Evolutionary conservation across 1,140 invertebrate species (phyloP).

Genomic region (Diabrotica undecimpunctata): DNA sequence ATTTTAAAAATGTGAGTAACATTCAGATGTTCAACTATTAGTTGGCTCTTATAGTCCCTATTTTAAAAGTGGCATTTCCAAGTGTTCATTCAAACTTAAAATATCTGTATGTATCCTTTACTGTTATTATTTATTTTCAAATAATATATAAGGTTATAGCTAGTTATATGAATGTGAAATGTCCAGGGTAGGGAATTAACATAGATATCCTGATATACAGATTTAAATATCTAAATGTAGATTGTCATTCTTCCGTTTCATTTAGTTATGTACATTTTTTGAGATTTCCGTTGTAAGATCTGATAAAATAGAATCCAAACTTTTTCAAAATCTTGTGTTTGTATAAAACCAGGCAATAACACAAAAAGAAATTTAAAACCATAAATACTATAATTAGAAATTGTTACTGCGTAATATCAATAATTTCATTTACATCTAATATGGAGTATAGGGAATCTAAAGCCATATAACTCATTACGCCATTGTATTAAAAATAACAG

Average conservation of each 20-base stretch:
- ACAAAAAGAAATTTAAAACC: no score
- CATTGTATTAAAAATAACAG: no score
- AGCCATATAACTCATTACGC: no score
- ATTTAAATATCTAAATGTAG: background rate
- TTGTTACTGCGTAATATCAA: no score
- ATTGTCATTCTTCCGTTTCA: background rate
- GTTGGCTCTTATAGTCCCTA: no score
- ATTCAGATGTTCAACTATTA: no score
- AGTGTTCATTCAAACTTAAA: slow-evolving; percentile 14
- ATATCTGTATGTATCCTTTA: slow-evolving; percentile 14
- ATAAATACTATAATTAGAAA: no score
- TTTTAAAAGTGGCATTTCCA: background rate
- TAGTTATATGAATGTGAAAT: slow-evolving; percentile 19
- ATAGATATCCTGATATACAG: slow-evolving; percentile 7
- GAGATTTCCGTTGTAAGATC: background rate
- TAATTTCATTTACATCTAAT: no score
- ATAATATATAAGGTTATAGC: slow-evolving; percentile 17
- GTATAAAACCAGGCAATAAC: background rate
- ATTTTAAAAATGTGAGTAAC: no score
- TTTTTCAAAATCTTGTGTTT: background rate
- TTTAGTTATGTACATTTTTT: background rate
- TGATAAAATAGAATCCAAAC: background rate
- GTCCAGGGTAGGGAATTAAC: slow-evolving; percentile 19
- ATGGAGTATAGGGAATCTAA: no score
- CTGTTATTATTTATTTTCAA: slow-evolving; percentile 20